Evolutionary conservation across 30 jellyfish, hydroid and myxozoan genomes (phyloP).

Genomic region (Aurelia aurita): DNA sequence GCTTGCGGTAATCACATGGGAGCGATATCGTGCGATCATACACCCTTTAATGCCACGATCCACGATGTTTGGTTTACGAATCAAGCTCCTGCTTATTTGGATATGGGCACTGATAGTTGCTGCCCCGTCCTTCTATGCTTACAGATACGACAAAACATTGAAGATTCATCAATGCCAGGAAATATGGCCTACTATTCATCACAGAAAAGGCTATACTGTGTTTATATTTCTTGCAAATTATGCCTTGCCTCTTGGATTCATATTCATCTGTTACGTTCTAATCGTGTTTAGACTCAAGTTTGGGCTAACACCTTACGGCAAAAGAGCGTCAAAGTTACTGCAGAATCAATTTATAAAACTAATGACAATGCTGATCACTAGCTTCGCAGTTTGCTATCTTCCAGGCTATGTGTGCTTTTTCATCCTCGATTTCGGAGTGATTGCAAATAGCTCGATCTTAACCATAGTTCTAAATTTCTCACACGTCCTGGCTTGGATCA

Average conservation of each 20-base stretch:
- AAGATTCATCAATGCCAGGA: slow-evolving; percentile 69
- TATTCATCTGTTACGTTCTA: slow-evolving; percentile 38
- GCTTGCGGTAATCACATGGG: slow-evolving; percentile 77
- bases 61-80: slow-evolving; percentile 50
- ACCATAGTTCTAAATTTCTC: slow-evolving; percentile 43
- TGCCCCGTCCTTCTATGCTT: slow-evolving; percentile 75
- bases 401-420: slow-evolving; percentile 68
- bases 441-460: slow-evolving; percentile 20
- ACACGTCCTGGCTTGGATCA: slow-evolving; percentile 70
- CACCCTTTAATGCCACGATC: slow-evolving; percentile 82
- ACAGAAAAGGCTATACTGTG: slow-evolving; percentile 62
- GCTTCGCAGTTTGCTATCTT: slow-evolving; percentile 74
- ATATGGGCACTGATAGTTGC: slow-evolving; percentile 73
- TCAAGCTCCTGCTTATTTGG: slow-evolving; percentile 64
- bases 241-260: slow-evolving; percentile 63
- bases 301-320: slow-evolving; percentile 53
- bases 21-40: slow-evolving; percentile 77
- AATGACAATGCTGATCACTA: slow-evolving; percentile 55
- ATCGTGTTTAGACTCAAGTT: slow-evolving; percentile 50
- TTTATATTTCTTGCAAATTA: slow-evolving; percentile 61
- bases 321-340: slow-evolving; percentile 30
- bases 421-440: slow-evolving; percentile 70
- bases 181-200: slow-evolving; percentile 57
- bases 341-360: slow-evolving; percentile 56
- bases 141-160: slow-evolving; percentile 19